Conservation (phyloP, 2,888 invertebrate genomes). For the Stenodera caucasica region DNA sequence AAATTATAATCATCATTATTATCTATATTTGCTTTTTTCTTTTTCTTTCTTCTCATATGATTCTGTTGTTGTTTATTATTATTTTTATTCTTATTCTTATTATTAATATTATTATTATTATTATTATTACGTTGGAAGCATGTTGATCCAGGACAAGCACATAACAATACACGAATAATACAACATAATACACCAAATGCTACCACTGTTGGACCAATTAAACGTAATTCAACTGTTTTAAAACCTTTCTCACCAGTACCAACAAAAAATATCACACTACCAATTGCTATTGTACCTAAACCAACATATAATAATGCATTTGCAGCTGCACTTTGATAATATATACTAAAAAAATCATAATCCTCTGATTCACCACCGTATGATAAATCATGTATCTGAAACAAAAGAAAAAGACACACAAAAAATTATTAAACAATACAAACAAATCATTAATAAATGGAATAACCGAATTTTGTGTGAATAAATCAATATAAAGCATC, state of each 20-base stretch:
- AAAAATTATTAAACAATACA: too few relatives aligned
- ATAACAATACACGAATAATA: conserved; percentile 79
- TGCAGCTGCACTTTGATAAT: conserved; percentile 78
- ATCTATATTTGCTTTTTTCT: conserved; percentile 58
- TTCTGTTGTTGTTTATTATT: conserved; percentile 46
- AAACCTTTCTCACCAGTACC: conserved; percentile 88
- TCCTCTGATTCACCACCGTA: conserved; percentile 71
- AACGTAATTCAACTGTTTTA: conserved; percentile 81
- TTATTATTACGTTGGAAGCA: conserved; percentile 67
- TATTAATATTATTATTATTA: conserved; percentile 51
- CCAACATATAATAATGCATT: conserved; percentile 84
- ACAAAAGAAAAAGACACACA: too few relatives aligned
- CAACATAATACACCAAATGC: conserved; percentile 80
- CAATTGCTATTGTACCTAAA: conserved; percentile 79
- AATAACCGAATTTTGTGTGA: too few relatives aligned
- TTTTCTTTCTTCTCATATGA: conserved; percentile 55
- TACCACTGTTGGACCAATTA: conserved; percentile 76
- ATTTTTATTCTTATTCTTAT: conserved; percentile 65
- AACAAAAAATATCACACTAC: conserved; percentile 85
- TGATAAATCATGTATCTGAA: conserved; percentile 81
- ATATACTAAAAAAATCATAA: conserved; percentile 68
- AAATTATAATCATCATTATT: conserved; percentile 39
- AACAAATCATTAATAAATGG: too few relatives aligned
- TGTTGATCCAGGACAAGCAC: conserved; percentile 74
- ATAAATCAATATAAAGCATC: too few relatives aligned